Conservation (phyloP, 2,113 vertebrate species). For the Ctenodactylus gundi region DNA sequence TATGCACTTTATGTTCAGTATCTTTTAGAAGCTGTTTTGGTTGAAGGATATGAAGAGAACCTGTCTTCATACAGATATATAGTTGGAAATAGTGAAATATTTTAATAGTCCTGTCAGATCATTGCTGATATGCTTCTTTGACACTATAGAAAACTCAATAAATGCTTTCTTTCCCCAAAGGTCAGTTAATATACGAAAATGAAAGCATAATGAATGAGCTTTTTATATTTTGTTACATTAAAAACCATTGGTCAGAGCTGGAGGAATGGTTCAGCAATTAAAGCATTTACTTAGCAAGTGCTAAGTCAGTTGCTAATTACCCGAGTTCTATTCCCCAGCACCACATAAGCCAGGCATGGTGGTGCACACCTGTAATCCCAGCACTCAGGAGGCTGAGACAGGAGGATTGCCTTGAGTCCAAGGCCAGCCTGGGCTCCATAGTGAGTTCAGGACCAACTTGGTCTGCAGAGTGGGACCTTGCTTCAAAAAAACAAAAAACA, state of each 20-base stretch:
- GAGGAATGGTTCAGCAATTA: too few relatives aligned
- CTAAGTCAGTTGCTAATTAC: too few relatives aligned
- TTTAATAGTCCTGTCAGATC: not conserved
- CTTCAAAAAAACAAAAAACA: too few relatives aligned
- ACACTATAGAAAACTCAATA: not conserved
- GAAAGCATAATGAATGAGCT: slow-evolving; percentile 5
- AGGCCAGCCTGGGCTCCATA: too few relatives aligned
- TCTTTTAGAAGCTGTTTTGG: not conserved
- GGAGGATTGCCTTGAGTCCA: too few relatives aligned
- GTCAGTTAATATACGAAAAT: not conserved
- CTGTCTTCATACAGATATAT: not conserved
- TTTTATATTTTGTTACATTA: not conserved
- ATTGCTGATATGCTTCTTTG: not conserved
- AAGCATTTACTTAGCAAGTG: too few relatives aligned
- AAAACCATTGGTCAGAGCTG: not conserved
- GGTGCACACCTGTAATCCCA: too few relatives aligned
- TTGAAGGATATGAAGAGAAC: not conserved
- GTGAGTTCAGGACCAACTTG: too few relatives aligned
- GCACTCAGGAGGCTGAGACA: too few relatives aligned
- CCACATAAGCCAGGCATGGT: too few relatives aligned
- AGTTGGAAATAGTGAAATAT: not conserved
- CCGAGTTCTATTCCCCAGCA: too few relatives aligned
- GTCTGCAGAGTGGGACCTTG: too few relatives aligned
- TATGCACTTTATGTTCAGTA: not conserved
- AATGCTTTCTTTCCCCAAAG: not conserved